These are phyloP conservation scores for Dendroctonus valens DNA, from an alignment of 1,140 invertebrate genomes.

Conservation along the genomic window DNA sequence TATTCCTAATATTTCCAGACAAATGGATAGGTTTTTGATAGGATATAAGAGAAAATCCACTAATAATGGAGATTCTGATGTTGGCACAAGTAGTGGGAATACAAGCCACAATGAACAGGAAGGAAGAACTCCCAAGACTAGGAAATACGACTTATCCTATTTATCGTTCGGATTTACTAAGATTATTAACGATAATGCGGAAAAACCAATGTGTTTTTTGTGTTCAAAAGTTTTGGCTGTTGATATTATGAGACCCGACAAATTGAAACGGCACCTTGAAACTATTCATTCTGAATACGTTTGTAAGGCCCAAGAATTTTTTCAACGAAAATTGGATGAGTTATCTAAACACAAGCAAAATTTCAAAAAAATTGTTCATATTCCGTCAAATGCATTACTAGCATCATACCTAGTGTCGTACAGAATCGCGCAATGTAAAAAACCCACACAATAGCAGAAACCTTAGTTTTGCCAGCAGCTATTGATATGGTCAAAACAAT, in stretches of 20 bases:
- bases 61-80: neutral
- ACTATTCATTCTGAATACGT: conserved; percentile 8
- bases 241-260: conserved; percentile 19
- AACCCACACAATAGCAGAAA: too few relatives aligned
- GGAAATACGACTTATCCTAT: conserved; percentile 10
- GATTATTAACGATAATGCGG: conserved; percentile 12
- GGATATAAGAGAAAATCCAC: neutral
- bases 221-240: conserved; percentile 28
- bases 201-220: conserved; percentile 25
- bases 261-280: conserved; percentile 24
- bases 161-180: conserved; percentile 18
- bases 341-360: neutral
- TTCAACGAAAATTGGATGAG: neutral
- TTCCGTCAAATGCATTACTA: too few relatives aligned
- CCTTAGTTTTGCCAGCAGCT: too few relatives aligned
- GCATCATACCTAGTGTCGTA: too few relatives aligned
- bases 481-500: too few relatives aligned
- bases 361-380: neutral
- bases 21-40: conserved; percentile 9
- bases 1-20: neutral
- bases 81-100: neutral
- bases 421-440: too few relatives aligned
- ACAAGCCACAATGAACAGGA: neutral
- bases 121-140: too few relatives aligned
- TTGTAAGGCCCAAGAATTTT: conserved; percentile 3